Base-by-base conservation (phyloP, 2,113 vertebrate genomes). In the Boulengerochromis microlepis region DNA sequence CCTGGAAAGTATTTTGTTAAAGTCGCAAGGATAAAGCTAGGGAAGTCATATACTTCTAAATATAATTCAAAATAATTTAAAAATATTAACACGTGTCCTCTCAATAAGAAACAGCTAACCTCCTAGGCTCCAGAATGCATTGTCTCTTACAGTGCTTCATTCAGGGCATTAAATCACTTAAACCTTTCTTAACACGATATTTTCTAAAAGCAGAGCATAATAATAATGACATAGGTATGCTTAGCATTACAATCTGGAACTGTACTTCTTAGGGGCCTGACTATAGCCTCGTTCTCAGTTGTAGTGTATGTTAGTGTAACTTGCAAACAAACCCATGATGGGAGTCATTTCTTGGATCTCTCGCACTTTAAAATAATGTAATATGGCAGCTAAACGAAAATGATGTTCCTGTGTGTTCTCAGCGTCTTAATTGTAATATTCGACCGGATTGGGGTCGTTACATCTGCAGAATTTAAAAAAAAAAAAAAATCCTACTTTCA, bases 401-500 rank as follows among this genome's bases (percentile, higher is more conserved):
- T 40, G 29, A 81, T 53, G 40, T 7, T 45, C 18, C 40, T 56
- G 31, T 53, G 42, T 83, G 81, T 81, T 82, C 5, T 19, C 12
- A 24, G 16, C 24, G 11, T 19, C 29, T 42, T 42, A 40, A 13
- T 8, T 5, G 11, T 5, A 22, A 64, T 69, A 56, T 40, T 69
- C 31, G 7, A 22, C 3, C 11, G n/a, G 18, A 16, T 59, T 69
- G 8, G 4, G 52, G 6, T 8, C 1, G n/a, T 80, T 71, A 64
- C 8, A 4, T 19, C 10, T 19, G 31, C 6, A 42, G 10, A 82
- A 2, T 10, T 15, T 1, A 0, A 5, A 45, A 18, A 40, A 61
- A 33, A 31, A 6, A n/a, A n/a, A n/a, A 50, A 15, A 61, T 13
- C 10, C 16, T 64, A 61, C 26, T 33, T 29, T 76, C 16, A 33